These are phyloP conservation scores for Portunus trituberculatus DNA, from an alignment of 1,140 invertebrate genomes.

Conservation along the genomic window DNA sequence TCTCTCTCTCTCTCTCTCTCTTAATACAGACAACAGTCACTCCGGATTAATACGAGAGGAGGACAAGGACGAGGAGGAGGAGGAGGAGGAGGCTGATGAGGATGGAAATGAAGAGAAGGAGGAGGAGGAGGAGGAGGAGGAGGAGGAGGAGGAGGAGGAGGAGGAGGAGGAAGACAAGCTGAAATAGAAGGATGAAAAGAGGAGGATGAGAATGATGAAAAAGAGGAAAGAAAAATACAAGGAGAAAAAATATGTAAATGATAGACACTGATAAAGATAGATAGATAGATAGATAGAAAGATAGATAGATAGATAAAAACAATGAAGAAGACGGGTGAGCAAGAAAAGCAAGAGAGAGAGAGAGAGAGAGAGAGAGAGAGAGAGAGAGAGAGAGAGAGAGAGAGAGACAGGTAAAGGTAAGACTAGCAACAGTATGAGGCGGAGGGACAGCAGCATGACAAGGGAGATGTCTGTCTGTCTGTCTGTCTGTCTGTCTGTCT, in stretches of 20 bases:
- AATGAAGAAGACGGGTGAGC: background rate
- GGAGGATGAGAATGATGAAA: background rate
- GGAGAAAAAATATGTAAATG: too few relatives aligned
- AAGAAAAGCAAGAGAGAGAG: background rate
- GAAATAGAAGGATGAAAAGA: background rate
- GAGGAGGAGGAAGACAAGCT: background rate
- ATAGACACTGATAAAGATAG: background rate
- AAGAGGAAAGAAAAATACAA: too few relatives aligned
- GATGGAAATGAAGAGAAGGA: background rate
- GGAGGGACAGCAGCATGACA: background rate
- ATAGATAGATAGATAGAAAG: background rate
- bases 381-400: background rate
- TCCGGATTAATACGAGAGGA: background rate
- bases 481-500: too few relatives aligned
- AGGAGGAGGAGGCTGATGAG: background rate
- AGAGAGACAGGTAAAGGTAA: background rate
- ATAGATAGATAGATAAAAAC: background rate
- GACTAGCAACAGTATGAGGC: background rate
- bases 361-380: background rate
- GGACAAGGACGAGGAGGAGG: background rate
- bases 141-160: background rate
- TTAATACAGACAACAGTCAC: background rate
- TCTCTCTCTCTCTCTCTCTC: conserved; percentile 41
- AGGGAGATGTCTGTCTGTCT: too few relatives aligned
- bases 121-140: background rate